Percentiles rank a stretch among this genome's conserved stretches.
Evolutionary conservation across 2,888 invertebrate genomes (phyloP).

Genomic region (Amblyjoppa proteus): DNA sequence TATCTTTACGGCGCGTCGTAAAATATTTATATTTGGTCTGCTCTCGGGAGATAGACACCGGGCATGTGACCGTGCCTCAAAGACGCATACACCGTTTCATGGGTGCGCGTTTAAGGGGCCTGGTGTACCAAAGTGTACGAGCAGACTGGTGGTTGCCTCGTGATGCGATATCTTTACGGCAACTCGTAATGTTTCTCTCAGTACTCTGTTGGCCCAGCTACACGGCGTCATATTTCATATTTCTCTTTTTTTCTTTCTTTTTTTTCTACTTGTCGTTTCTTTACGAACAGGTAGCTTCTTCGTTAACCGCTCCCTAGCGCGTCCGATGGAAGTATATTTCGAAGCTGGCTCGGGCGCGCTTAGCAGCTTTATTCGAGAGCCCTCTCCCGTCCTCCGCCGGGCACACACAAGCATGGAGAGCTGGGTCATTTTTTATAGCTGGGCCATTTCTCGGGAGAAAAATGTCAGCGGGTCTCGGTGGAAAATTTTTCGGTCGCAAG

Average conservation of each 20-base stretch:
- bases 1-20: constrained; percentile 76
- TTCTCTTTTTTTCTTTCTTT: neutral
- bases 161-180: constrained; percentile 66
- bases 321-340: constrained; percentile 41
- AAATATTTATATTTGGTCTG: constrained; percentile 79
- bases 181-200: constrained; percentile 63
- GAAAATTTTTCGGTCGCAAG: constrained; percentile 40
- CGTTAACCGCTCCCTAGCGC: constrained; percentile 16
- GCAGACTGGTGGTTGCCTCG: constrained; percentile 23
- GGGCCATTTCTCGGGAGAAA: constrained; percentile 38
- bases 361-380: neutral
- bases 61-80: constrained; percentile 40
- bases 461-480: constrained; percentile 23
- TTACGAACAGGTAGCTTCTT: constrained; percentile 36
- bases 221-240: constrained; percentile 39
- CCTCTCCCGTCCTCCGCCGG: neutral
- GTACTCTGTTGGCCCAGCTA: constrained; percentile 28
- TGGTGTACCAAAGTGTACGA: constrained; percentile 54
- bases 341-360: neutral
- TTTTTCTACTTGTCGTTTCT: constrained; percentile 1
- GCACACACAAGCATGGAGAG: constrained; percentile 1
- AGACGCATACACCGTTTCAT: constrained; percentile 31
- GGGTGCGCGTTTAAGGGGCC: constrained; percentile 8
- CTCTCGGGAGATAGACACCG: constrained; percentile 71
- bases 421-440: constrained; percentile 7